phyloP scores from a whole-genome alignment of 2,888 invertebrate species.

The Hirtodrosophila trivittata region DNA sequence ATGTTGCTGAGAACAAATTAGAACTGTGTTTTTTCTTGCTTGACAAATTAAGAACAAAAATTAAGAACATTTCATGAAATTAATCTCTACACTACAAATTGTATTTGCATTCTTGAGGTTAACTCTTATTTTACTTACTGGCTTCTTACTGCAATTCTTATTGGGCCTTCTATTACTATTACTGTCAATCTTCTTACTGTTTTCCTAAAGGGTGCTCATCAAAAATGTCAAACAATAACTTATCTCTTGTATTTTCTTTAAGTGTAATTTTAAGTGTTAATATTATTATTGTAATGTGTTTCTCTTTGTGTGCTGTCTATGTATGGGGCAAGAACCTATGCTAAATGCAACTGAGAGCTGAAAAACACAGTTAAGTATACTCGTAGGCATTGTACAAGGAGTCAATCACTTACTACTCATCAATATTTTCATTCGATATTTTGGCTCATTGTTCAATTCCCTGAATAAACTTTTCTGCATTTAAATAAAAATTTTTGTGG shows the following conservation, averaged over 20 bases:
- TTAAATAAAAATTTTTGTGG: too few species aligned
- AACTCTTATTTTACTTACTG: conserved; percentile 48
- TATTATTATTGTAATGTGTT: too few species aligned
- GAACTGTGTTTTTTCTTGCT: conserved; percentile 7
- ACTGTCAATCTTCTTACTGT: conserved; percentile 71
- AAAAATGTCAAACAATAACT: conserved; percentile 63
- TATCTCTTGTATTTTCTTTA: too few species aligned
- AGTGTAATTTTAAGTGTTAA: too few species aligned
- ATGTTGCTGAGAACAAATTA: conserved; percentile 24
- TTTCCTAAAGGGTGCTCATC: conserved; percentile 77
- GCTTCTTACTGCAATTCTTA: conserved; percentile 43
- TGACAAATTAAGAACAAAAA: conserved; percentile 41
- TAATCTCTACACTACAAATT: too few species aligned
- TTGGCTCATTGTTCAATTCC: too few species aligned
- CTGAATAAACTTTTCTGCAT: not conserved
- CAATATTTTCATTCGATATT: too few species aligned
- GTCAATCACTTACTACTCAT: too few species aligned
- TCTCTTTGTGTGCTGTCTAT: conserved; percentile 11
- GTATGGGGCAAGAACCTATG: conserved; percentile 11
- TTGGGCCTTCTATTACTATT: conserved; percentile 28
- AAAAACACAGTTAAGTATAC: conserved; percentile 10
- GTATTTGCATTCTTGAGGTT: conserved; percentile 48
- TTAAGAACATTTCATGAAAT: too few species aligned
- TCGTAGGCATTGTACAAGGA: not conserved
- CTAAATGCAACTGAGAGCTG: conserved; percentile 23